Base-by-base conservation (phyloP, 2,113 vertebrate genomes). In the Dinomys branickii region DNA sequence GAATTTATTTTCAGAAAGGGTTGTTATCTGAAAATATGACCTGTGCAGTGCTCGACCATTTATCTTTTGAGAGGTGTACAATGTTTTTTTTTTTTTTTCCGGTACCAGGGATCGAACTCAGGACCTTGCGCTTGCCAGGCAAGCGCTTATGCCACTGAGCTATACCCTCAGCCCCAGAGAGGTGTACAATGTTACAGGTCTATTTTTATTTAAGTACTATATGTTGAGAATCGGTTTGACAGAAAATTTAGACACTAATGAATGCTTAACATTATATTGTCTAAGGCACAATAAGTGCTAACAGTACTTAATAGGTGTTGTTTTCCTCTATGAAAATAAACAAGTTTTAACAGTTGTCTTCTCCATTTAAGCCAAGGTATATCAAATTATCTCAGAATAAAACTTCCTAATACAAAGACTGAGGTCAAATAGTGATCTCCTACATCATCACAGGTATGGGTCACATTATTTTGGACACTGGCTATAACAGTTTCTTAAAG, bases 291-390 rank as follows among this genome's bases (percentile, higher is more conserved):
- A 69, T 56, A 82, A 86, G 24, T 91, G 30, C 22, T 78, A 81
- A 50, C 80, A 71, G 94, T 80, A 28, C 65, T 77, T 81, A 78
- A 50, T 54, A 90, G 38, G 69, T 88, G 77, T 75, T 90, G 30
- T 80, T 94, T 94, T 89, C 61, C 54, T 73, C 89, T 90, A 58
- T 1, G 11, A 58, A 73, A 83, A 83, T 94, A 89, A 82, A 59
- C n/a, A 33, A 75, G n/a, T 52, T 94, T 30, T 93, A 69, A 80
- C 20, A 93, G 10, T 89, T 41, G 47, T 38, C 38, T 92, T 33
- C 95, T 91, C 16, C 11, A 88, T 92, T 96, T 91, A 95, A 77
- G 8, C 71, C 24, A 67, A 93, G 41, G 26, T 88, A 88, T 95
- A 80, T 83, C 33, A 85, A 88, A 92, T 94, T 91, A 11, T 85